Conservation (phyloP, 2,888 invertebrate species). For the Acleris cristana region DNA sequence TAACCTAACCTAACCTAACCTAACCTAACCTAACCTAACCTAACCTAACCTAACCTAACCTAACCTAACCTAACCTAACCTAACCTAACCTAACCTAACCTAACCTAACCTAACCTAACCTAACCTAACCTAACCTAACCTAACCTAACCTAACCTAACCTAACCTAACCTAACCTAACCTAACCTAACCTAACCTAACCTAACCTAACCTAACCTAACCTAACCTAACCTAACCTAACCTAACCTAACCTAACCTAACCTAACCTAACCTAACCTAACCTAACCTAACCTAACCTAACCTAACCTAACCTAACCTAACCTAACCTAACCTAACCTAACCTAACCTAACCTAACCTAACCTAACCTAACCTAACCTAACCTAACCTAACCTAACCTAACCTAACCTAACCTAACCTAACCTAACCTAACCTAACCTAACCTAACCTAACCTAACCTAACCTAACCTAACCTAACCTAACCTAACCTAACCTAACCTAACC, state of each 20-base stretch:
- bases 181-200: slow-evolving; percentile 5
- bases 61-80: slow-evolving; percentile 5
- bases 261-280: slow-evolving; percentile 4
- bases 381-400: slow-evolving; percentile 5
- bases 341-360: slow-evolving; percentile 5
- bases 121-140: slow-evolving; percentile 5
- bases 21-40: slow-evolving; percentile 5
- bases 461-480: slow-evolving; percentile 5
- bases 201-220: slow-evolving; percentile 5
- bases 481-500: slow-evolving; percentile 5
- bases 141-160: slow-evolving; percentile 5
- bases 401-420: slow-evolving; percentile 5
- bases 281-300: slow-evolving; percentile 5
- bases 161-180: slow-evolving; percentile 5
- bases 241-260: slow-evolving; percentile 5
- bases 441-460: slow-evolving; percentile 5
- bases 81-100: slow-evolving; percentile 5
- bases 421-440: slow-evolving; percentile 5
- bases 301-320: slow-evolving; percentile 5
- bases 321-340: slow-evolving; percentile 5
- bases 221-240: slow-evolving; percentile 5
- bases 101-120: slow-evolving; percentile 5
- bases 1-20: slow-evolving; percentile 5
- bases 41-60: slow-evolving; percentile 5
- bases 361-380: slow-evolving; percentile 5